A percentile compares a stretch with the other conserved stretches of the same genome.
These are phyloP conservation scores for Rattus rattus DNA, from an alignment of 2,113 vertebrate genomes.

Conservation along the genomic window DNA sequence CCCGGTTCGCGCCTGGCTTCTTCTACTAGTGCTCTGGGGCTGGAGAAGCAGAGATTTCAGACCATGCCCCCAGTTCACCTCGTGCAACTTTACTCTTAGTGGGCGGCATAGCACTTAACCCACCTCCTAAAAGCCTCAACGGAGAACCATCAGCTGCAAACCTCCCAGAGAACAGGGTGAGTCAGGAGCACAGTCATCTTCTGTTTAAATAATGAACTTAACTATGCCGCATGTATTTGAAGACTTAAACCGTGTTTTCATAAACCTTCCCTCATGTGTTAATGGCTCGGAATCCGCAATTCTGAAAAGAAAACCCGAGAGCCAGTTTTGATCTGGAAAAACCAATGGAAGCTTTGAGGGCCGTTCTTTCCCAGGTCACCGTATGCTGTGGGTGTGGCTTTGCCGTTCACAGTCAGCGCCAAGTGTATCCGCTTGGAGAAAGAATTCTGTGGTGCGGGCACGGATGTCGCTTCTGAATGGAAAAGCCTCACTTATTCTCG, in stretches of 20 bases:
- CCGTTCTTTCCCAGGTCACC: background rate
- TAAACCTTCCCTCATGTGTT: conserved; percentile 35
- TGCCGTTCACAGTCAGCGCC: background rate
- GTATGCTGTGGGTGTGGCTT: background rate
- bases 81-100: conserved; percentile 60
- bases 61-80: conserved; percentile 58
- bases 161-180: conserved; percentile 63
- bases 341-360: conserved; percentile 8
- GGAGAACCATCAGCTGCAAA: conserved; percentile 58
- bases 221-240: conserved; percentile 66
- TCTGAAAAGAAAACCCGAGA: conserved; percentile 43
- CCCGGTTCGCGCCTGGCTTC: background rate
- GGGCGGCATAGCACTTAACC: conserved; percentile 65
- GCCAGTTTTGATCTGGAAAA: conserved; percentile 36
- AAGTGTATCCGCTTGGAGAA: background rate
- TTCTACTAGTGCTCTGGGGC: background rate
- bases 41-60: background rate
- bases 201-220: conserved; percentile 71
- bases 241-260: conserved; percentile 60
- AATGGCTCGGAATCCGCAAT: conserved; percentile 40
- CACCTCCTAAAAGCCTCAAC: conserved; percentile 47
- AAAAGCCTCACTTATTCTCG: background rate
- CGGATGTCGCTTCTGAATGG: background rate
- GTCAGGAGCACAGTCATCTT: conserved; percentile 74
- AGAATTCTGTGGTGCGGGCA: background rate